Percentiles rank a stretch among this genome's conserved stretches.
phyloP scores from a whole-genome alignment of 2,797 vertebrate genomes.

The Masticophis lateralis region DNA sequence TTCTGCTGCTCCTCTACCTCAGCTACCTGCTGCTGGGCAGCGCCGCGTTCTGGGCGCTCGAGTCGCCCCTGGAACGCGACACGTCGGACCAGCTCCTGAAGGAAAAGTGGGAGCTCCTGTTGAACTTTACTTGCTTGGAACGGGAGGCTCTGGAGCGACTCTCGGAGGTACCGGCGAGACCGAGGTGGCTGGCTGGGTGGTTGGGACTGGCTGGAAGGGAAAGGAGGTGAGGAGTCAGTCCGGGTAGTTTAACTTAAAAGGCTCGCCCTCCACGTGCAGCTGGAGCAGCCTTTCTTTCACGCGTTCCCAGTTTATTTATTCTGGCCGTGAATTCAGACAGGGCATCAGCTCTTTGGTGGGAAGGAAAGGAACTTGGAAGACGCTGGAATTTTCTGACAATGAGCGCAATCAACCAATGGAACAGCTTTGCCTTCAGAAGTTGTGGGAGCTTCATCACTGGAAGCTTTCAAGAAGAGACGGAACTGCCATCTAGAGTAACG shows the following conservation, averaged over 20 bases:
- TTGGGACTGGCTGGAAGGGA: not conserved
- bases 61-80: constrained; percentile 75
- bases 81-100: constrained; percentile 72
- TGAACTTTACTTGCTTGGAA: constrained; percentile 82
- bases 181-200: not conserved
- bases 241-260: not conserved
- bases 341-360: too few relatives aligned
- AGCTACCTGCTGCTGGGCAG: constrained; percentile 78
- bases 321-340: not conserved
- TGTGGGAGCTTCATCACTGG: too few relatives aligned
- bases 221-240: not conserved
- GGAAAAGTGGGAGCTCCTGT: constrained; percentile 77
- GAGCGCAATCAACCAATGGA: too few relatives aligned
- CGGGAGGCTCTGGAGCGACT: constrained; percentile 76
- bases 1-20: constrained; percentile 74
- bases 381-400: not conserved
- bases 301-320: not conserved
- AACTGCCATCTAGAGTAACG: too few relatives aligned
- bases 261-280: not conserved
- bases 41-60: constrained; percentile 81
- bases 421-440: too few relatives aligned
- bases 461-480: too few relatives aligned
- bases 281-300: not conserved
- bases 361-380: not conserved
- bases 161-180: constrained; percentile 73